phyloP scores from a whole-genome alignment of 2,888 invertebrate species.

The Drosophila limbata region DNA sequence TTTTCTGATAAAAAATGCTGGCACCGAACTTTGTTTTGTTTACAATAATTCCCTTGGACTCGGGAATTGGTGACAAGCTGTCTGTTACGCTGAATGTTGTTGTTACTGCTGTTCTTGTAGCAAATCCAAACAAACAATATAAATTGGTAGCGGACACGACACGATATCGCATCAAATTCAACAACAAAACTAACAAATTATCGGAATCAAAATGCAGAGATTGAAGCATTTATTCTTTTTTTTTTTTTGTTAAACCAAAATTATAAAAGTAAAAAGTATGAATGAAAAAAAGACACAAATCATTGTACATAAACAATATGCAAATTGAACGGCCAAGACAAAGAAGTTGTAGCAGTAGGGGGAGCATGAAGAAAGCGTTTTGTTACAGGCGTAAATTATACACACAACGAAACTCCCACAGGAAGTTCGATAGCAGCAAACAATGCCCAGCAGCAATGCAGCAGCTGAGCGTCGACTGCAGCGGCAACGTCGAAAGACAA shows the following conservation, averaged over 20 bases:
- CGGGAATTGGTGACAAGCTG: conserved; percentile 61
- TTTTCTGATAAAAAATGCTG: conserved; percentile 34
- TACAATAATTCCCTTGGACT: conserved; percentile 35
- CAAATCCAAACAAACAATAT: conserved; percentile 43
- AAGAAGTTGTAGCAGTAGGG: conserved; percentile 5
- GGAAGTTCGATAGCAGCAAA: conserved; percentile 78
- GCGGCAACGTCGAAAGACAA: conserved; percentile 47
- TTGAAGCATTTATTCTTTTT: not conserved
- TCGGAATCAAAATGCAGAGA: not conserved
- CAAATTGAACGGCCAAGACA: conserved; percentile 37
- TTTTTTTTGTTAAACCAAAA: too few relatives aligned
- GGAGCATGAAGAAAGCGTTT: conserved; percentile 59
- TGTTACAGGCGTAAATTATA: conserved; percentile 67
- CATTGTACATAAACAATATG: conserved; percentile 60
- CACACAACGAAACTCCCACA: conserved; percentile 70
- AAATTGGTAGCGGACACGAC: conserved; percentile 46
- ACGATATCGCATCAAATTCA: conserved; percentile 12
- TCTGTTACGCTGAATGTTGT: conserved; percentile 50
- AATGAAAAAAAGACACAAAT: conserved; percentile 50
- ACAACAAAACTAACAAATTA: conserved; percentile 1
- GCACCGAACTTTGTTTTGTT: conserved; percentile 39
- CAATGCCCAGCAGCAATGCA: conserved; percentile 44
- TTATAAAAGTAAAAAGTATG: conserved; percentile 40
- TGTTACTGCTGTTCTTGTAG: conserved; percentile 28
- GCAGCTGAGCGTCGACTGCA: conserved; percentile 28